Percentiles rank a stretch among this genome's conserved stretches.
phyloP scores from a whole-genome alignment of 2,888 invertebrate genomes.

The Hetaerina titia region DNA sequence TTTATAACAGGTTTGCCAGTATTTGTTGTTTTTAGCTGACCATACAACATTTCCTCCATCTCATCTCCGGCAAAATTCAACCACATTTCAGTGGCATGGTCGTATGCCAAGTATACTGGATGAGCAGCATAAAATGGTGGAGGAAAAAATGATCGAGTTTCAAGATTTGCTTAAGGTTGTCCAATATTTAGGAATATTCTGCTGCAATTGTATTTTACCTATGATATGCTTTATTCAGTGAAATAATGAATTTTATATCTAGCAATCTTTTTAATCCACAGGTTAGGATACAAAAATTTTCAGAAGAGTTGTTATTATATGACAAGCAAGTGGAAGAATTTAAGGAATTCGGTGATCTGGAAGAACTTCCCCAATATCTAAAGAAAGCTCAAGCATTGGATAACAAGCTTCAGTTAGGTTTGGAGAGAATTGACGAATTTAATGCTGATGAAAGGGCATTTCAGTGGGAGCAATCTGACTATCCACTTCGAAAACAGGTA shows the following conservation, averaged over 20 bases:
- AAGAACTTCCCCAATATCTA: slow-evolving; percentile 89
- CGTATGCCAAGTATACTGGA: slow-evolving; percentile 90
- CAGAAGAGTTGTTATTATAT: slow-evolving; percentile 89
- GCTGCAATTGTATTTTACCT: neutral
- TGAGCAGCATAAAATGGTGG: slow-evolving; percentile 89
- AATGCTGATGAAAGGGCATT: slow-evolving; percentile 95
- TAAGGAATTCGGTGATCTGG: slow-evolving; percentile 92
- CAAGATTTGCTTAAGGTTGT: slow-evolving; percentile 86
- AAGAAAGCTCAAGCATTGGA: slow-evolving; percentile 89
- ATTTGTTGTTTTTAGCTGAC: slow-evolving; percentile 91
- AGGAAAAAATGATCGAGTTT: slow-evolving; percentile 91
- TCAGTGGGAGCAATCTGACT: slow-evolving; percentile 92
- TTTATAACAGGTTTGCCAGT: slow-evolving; percentile 74
- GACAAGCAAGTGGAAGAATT: slow-evolving; percentile 90
- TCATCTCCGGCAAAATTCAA: slow-evolving; percentile 93
- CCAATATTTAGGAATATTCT: neutral
- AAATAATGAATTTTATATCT: slow-evolving; percentile 17
- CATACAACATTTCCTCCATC: slow-evolving; percentile 88
- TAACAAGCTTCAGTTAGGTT: slow-evolving; percentile 84
- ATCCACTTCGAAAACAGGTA: slow-evolving; percentile 88
- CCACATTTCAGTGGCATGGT: slow-evolving; percentile 92
- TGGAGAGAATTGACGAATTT: slow-evolving; percentile 90
- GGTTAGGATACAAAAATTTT: slow-evolving; percentile 88
- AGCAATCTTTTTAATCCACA: slow-evolving; percentile 71
- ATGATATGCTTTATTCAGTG: neutral